A percentile compares a stretch with the other conserved stretches of the same genome.
phyloP scores from a whole-genome alignment of 35 echinoderm and acorn worm genomes.

The Heliocidaris tuberculata region DNA sequence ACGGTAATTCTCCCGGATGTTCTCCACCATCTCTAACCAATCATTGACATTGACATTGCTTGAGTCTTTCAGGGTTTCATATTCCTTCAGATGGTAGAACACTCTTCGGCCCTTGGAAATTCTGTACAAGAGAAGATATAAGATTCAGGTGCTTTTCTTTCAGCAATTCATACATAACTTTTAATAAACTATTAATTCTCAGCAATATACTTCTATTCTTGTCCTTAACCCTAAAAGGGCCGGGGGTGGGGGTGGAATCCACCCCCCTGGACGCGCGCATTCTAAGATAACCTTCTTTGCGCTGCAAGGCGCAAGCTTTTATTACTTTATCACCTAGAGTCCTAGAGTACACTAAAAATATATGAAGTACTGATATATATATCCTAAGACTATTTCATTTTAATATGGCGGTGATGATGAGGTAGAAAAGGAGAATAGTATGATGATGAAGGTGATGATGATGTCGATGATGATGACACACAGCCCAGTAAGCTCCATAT shows the following conservation, averaged over 20 bases:
- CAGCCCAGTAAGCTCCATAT: no score
- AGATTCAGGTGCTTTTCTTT: background rate
- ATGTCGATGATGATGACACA: no score
- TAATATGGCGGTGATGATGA: no score
- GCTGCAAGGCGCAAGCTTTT: no score
- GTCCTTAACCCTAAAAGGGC: no score
- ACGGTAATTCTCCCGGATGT: constrained; percentile 72
- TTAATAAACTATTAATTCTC: background rate
- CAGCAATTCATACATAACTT: background rate
- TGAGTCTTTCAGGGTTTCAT: constrained; percentile 74
- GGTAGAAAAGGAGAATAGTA: no score
- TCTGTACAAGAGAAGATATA: constrained; percentile 19
- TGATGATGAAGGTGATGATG: no score
- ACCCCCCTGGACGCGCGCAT: no score
- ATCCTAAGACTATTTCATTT: no score
- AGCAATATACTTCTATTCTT: background rate
- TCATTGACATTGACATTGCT: constrained; percentile 79
- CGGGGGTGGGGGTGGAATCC: no score
- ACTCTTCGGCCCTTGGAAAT: constrained; percentile 55
- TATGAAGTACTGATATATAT: background rate
- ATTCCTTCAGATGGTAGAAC: constrained; percentile 71
- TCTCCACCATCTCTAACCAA: constrained; percentile 73
- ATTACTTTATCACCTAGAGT: no score
- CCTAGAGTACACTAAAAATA: background rate
- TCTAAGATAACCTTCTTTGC: no score